Evolutionary conservation across 2,797 vertebrate species (phyloP).

Genomic region (Pristis pectinata): DNA sequence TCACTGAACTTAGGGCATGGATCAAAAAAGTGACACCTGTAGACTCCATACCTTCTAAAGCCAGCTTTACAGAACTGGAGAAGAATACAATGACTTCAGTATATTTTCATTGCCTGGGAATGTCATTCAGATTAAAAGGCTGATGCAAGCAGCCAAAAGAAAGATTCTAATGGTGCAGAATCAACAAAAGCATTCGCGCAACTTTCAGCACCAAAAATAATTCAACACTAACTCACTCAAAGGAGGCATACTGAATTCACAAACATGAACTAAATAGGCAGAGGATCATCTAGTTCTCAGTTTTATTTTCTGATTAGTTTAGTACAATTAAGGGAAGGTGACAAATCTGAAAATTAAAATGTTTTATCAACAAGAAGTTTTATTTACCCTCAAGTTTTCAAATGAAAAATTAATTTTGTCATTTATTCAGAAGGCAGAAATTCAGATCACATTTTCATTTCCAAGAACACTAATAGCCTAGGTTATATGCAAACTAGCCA

Average conservation of each 20-base stretch:
- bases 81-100: not conserved
- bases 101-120: not conserved
- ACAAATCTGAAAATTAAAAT: not conserved
- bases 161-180: not conserved
- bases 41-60: not conserved
- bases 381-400: not conserved
- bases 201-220: conserved; percentile 17
- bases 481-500: not conserved
- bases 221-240: conserved; percentile 1
- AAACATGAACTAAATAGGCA: not conserved
- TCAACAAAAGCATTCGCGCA: not conserved
- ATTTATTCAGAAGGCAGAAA: conserved; percentile 13
- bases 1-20: not conserved
- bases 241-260: not conserved
- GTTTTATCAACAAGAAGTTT: not conserved
- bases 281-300: not conserved
- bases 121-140: not conserved
- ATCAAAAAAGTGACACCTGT: not conserved
- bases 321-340: not conserved
- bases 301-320: not conserved
- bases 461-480: not conserved
- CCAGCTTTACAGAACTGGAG: not conserved
- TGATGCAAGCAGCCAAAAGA: not conserved
- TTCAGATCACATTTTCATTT: not conserved
- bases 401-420: not conserved